Percentiles rank a stretch among this genome's conserved stretches.
phyloP scores from a whole-genome alignment of 2,113 vertebrate species.

The Pagrus major region DNA sequence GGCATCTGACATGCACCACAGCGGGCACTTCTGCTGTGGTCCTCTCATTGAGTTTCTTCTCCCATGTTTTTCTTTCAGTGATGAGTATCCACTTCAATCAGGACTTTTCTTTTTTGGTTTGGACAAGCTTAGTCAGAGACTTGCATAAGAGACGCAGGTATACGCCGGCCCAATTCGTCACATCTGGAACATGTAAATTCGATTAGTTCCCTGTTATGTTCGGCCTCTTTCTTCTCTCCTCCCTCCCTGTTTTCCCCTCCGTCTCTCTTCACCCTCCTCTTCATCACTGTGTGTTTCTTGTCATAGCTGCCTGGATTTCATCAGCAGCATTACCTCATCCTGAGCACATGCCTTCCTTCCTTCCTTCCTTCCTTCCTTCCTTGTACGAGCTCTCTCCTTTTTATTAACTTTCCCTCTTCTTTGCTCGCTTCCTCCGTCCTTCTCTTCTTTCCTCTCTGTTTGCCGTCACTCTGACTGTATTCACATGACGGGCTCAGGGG shows the following conservation, averaged over 20 bases:
- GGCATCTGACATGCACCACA: no score
- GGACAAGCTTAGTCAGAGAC: background rate
- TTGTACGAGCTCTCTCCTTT: background rate
- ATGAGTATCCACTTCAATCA: background rate
- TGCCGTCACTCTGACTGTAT: constrained; percentile 27
- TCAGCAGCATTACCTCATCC: constrained; percentile 54
- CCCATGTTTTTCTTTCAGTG: background rate
- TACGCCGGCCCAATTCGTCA: background rate
- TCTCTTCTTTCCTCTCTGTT: constrained; percentile 18
- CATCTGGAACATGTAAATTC: background rate
- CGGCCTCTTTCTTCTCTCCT: background rate
- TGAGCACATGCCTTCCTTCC: background rate
- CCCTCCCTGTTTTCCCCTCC: background rate
- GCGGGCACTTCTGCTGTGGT: no score
- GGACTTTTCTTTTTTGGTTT: background rate
- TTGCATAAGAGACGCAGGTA: background rate
- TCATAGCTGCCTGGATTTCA: constrained; percentile 47
- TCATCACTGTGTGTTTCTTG: constrained; percentile 1
- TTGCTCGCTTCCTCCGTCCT: background rate
- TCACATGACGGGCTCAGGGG: constrained; percentile 23
- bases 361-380: background rate
- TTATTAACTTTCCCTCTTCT: background rate
- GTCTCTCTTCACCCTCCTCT: background rate
- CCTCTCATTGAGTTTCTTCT: background rate
- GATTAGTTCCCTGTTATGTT: background rate